Conservation (phyloP, 2,113 vertebrate genomes). For the Cyrtonyx montezumae region DNA sequence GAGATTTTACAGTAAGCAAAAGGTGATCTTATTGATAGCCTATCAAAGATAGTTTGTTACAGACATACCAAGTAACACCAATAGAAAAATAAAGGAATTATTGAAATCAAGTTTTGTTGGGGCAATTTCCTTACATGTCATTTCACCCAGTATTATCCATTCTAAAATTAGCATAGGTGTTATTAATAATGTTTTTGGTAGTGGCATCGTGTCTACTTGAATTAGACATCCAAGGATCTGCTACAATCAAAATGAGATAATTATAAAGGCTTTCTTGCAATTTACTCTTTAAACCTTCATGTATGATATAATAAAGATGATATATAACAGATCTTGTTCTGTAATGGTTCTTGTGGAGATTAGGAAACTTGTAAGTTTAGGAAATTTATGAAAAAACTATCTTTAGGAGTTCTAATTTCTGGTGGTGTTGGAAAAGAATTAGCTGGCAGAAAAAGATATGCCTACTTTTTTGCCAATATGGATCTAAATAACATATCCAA, state of each 20-base stretch:
- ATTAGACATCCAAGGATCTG: neutral
- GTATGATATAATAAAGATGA: neutral
- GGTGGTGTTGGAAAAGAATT: neutral
- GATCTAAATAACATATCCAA: neutral
- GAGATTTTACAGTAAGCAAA: neutral
- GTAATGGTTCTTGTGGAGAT: neutral
- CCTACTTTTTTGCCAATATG: neutral
- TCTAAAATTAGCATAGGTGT: neutral
- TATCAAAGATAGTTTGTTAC: neutral
- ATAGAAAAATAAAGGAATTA: neutral
- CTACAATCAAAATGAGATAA: neutral
- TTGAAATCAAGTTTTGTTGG: neutral
- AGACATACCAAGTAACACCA: neutral
- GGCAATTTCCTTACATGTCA: neutral
- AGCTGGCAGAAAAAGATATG: neutral
- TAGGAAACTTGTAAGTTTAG: neutral
- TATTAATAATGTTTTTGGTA: rapidly evolving
- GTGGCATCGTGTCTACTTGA: neutral
- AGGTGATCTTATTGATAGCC: neutral
- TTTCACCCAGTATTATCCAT: neutral
- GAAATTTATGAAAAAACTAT: neutral
- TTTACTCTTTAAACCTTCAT: neutral
- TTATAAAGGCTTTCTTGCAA: neutral
- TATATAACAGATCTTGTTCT: neutral
- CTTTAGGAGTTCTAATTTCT: neutral